phyloP scores from a whole-genome alignment of 2,888 invertebrate species.

The Aspidiotus destructor region DNA sequence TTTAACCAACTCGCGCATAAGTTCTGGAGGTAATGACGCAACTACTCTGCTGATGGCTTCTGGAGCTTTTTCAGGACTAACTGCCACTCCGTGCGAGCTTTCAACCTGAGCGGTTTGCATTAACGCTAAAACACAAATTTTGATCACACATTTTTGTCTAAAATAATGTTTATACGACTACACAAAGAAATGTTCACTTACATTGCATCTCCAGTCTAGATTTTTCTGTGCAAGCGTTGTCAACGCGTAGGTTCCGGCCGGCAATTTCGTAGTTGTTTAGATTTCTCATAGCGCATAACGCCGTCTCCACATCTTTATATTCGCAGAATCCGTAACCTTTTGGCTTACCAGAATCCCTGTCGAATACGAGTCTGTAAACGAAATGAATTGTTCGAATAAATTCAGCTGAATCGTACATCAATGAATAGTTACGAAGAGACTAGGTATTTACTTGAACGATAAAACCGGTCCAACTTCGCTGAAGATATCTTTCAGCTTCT shows the following conservation, averaged over 20 bases:
- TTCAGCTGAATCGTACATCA: no score
- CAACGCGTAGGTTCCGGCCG: constrained; percentile 87
- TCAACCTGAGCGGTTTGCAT: constrained; percentile 40
- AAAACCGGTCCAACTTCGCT: constrained; percentile 93
- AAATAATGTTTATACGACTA: background rate
- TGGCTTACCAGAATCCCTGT: constrained; percentile 97
- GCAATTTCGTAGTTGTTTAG: constrained; percentile 95
- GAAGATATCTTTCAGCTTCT: constrained; percentile 95
- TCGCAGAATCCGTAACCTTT: constrained; percentile 99
- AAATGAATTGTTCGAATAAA: constrained; percentile 1
- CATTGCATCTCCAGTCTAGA: constrained; percentile 94
- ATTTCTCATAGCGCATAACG: constrained; percentile 95
- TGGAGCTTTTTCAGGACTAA: constrained; percentile 91
- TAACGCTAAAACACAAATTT: constrained; percentile 29
- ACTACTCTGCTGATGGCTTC: constrained; percentile 96
- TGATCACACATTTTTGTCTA: background rate
- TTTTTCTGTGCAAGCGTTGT: constrained; percentile 92
- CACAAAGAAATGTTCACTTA: constrained; percentile 45
- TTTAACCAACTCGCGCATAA: constrained; percentile 99
- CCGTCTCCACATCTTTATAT: constrained; percentile 95
- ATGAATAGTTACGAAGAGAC: background rate
- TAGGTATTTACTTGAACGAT: constrained; percentile 63
- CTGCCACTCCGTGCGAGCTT: constrained; percentile 84
- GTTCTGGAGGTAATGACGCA: constrained; percentile 94
- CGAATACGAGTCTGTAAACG: constrained; percentile 74